Evolutionary conservation across 2,797 vertebrate genomes (phyloP), one percentile per base, ranked within the genome.

Genomic region (Nannoperca obscura): DNA sequence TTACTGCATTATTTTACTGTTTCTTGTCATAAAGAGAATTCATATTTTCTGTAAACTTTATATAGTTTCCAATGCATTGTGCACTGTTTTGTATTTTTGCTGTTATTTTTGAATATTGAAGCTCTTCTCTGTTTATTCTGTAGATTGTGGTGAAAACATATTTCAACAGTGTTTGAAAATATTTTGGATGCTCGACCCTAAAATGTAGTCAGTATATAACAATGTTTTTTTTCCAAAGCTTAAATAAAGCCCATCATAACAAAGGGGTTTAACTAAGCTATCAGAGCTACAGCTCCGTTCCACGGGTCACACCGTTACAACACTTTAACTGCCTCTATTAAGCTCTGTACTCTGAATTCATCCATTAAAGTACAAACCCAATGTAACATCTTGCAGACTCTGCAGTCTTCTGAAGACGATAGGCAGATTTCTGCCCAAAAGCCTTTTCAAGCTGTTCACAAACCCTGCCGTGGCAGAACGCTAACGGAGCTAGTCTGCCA

Each of bases 401-500:
- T 0, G 65, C 78, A 84, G 55, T 61, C 58, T 38, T 68, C 55
- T 46, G 24, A 67, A 75, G 63, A 40, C 22, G 68, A 83, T n/a
- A 50, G 72, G 42, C 72, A 75, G 70, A 76, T 78, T 78, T 76
- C 72, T 64, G n/a, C 47, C 75, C 54, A n/a, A 77, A 82, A 82
- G 71, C 82, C 66, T 40, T 77, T 83, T 81, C 77, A 44, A 74
- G 73, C 79, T 63, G 66, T 63, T 88, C 70, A 70, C 46, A 59
- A 78, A 46, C 36, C 63, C 71, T 15, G 68, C 59, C 44, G 82
- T 4, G n/a, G 57, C 60, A 63, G 68, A 79, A 79, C 81, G 62
- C 77, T 83, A 85, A 86, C 78, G 47, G 67, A 77, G 66, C 77
- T 62, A 54, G 74, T 85, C 74, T 65, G 52, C 66, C 60, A 15